Evolutionary conservation across 2,113 vertebrate species (phyloP).

Genomic region (Zingel zingel): DNA sequence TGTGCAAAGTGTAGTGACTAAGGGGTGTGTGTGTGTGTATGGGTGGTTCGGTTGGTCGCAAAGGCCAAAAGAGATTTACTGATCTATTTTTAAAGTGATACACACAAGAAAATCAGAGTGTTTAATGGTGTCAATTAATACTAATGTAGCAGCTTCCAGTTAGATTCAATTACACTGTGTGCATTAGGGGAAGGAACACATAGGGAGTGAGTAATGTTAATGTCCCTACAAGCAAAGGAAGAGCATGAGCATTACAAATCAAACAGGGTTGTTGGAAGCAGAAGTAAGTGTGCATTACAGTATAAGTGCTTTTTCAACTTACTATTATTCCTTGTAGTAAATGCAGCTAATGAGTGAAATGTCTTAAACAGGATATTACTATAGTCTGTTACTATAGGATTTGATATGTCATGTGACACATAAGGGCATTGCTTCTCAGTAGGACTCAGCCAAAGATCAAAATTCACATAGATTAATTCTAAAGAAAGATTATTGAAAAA

Average conservation of each 20-base stretch:
- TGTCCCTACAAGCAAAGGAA: not conserved
- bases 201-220: constrained; percentile 17
- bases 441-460: not conserved
- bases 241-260: not conserved
- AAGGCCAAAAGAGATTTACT: not conserved
- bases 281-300: not conserved
- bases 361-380: not conserved
- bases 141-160: constrained; percentile 8
- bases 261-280: not conserved
- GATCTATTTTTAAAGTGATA: not conserved
- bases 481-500: constrained; percentile 5
- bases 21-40: too few relatives aligned
- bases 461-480: not conserved
- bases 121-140: constrained; percentile 28
- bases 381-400: not conserved
- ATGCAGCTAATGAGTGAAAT: not conserved
- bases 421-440: not conserved
- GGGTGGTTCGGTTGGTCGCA: too few relatives aligned
- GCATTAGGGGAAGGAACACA: not conserved
- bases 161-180: constrained; percentile 29
- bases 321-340: not conserved
- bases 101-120: constrained; percentile 36
- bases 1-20: too few relatives aligned
- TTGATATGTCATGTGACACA: not conserved
- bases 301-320: not conserved